These are phyloP conservation scores for Trachymyrmex septentrionalis DNA, from an alignment of 1,140 invertebrate species.

Conservation along the genomic window DNA sequence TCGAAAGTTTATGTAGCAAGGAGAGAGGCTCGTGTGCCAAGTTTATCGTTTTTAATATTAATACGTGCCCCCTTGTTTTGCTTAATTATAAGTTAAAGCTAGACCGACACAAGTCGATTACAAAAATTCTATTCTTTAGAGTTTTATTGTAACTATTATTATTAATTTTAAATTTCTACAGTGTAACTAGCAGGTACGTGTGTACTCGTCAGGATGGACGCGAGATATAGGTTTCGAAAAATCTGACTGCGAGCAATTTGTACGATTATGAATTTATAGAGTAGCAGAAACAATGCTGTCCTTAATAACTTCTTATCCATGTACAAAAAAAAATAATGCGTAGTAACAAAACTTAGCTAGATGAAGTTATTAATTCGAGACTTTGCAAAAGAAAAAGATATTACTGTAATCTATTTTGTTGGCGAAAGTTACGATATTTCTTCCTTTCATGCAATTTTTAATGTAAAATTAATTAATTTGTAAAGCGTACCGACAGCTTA, in stretches of 20 bases:
- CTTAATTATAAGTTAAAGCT: constrained; percentile 65
- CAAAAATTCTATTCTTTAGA: constrained; percentile 40
- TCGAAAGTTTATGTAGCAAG: neutral
- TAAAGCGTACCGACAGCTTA: neutral
- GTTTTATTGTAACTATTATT: constrained; percentile 48
- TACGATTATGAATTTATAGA: neutral
- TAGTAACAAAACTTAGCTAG: constrained; percentile 25
- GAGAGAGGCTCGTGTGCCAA: constrained; percentile 44
- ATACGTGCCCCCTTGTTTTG: constrained; percentile 46
- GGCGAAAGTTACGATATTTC: constrained; percentile 8
- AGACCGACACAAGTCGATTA: constrained; percentile 38
- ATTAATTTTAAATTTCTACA: constrained; percentile 70
- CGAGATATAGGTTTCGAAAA: constrained; percentile 31
- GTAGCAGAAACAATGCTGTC: constrained; percentile 6
- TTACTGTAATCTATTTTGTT: neutral
- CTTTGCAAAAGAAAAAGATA: neutral
- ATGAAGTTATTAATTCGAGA: constrained; percentile 19
- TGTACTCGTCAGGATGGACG: constrained; percentile 66
- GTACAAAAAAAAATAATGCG: neutral
- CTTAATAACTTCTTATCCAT: neutral
- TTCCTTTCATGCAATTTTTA: neutral
- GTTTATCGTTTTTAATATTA: constrained; percentile 23
- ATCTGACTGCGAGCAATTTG: neutral
- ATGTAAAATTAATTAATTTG: neutral
- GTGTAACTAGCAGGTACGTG: constrained; percentile 79